Evolutionary conservation across 1,140 invertebrate genomes (phyloP), one percentile per base, ranked within the genome.

Genomic region (Drosophila hydei): DNA sequence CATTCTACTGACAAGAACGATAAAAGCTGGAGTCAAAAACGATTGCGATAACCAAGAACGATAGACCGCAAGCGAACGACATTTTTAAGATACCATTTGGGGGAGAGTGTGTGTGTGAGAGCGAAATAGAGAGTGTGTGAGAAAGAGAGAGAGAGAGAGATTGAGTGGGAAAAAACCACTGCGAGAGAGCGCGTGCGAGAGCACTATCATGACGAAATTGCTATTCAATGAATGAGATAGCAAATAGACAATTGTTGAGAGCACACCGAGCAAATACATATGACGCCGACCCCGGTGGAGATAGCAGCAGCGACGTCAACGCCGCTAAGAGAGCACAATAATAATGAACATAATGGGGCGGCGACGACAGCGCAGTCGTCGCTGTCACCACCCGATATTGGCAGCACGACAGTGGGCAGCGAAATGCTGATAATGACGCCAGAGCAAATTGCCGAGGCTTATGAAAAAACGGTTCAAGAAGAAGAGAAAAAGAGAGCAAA

Each of bases 381-480:
- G 48, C 0, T 21, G 11, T 7, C 14, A 7, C 19, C 0, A 16
- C 81, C 83, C 1, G 30, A 48, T 0, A 51, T 85, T 25, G 75
- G 74, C 8, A 64, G 42, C 25, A 77, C 21, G 9, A 60, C 36
- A 11, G 59, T 61, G 40, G 77, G 83, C 48, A 81, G 55, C 81
- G 62, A 60, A 4, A 14, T 60, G 0, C 50, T 77, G 59, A 33
- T 87, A 42, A 56, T 87, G 67, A 67, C 77, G n/a, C 81, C 81
- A 3, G 71, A 77, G 12, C 50, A 80, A 59, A 62, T 85, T n/a
- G 56, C 75, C 42, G 67, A 87, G 19, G 81, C 81, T 25, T 85
- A 81, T 23, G 70, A 75, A 54, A 72, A 51, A 6, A 75, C 83
- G 2, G 12, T 87, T 16, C 7, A 61, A 43, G 61, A 55, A n/a